Percentiles rank a stretch among this genome's conserved stretches.
Evolutionary conservation across 2,888 invertebrate species (phyloP).

Genomic region (Brenthis ino): DNA sequence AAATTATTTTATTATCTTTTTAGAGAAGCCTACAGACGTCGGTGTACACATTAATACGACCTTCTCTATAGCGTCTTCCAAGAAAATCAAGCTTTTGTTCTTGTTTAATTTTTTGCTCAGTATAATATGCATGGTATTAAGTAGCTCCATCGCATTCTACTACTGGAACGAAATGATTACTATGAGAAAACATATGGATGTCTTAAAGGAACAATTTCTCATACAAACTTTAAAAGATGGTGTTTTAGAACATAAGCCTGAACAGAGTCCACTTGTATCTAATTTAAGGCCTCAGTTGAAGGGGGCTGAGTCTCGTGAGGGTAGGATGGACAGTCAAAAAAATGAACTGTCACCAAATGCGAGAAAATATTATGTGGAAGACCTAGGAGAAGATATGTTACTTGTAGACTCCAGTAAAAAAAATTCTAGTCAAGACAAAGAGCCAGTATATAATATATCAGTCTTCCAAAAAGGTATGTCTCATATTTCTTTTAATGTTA

Average conservation of each 20-base stretch:
- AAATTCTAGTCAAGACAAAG: constrained; percentile 52
- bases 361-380: constrained; percentile 65
- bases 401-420: constrained; percentile 70
- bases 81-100: constrained; percentile 75
- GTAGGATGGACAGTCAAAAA: constrained; percentile 50
- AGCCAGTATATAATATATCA: constrained; percentile 52
- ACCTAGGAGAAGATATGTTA: constrained; percentile 69
- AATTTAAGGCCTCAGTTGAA: constrained; percentile 48
- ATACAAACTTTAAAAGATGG: constrained; percentile 55
- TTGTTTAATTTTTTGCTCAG: constrained; percentile 71
- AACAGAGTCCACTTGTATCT: constrained; percentile 58
- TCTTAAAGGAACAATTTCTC: constrained; percentile 63
- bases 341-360: constrained; percentile 50
- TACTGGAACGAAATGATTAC: constrained; percentile 73
- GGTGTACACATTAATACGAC: constrained; percentile 77
- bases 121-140: constrained; percentile 66
- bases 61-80: constrained; percentile 76
- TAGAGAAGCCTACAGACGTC: constrained; percentile 72
- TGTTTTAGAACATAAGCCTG: constrained; percentile 47
- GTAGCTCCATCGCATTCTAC: constrained; percentile 69
- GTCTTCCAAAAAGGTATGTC: constrained; percentile 62
- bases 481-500: constrained; percentile 1
- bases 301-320: constrained; percentile 52
- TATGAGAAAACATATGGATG: constrained; percentile 67
- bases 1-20: constrained; percentile 50